Evolutionary conservation across 2,113 vertebrate genomes (phyloP).

Genomic region (Mugil cephalus): DNA sequence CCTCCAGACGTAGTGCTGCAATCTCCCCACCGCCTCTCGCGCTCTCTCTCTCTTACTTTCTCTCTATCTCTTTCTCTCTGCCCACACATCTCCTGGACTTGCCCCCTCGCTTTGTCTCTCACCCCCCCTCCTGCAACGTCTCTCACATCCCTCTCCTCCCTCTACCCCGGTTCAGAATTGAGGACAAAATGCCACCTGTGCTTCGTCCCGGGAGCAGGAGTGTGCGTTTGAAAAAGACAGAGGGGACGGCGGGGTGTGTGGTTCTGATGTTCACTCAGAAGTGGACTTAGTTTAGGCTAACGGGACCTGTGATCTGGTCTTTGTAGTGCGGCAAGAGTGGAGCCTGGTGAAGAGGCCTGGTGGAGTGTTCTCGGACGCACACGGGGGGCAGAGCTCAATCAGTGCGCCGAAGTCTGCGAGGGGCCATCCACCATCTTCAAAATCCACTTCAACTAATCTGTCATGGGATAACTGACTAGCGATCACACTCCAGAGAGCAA

Average conservation of each 20-base stretch:
- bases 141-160: conserved; percentile 27
- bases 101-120: conserved; percentile 24
- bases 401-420: conserved; percentile 61
- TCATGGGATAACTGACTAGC: conserved; percentile 68
- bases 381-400: conserved; percentile 65
- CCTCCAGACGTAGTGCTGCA: conserved; percentile 68
- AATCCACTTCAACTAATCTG: conserved; percentile 63
- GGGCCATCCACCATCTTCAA: conserved; percentile 68
- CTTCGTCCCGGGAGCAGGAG: conserved; percentile 34
- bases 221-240: not conserved
- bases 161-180: conserved; percentile 37
- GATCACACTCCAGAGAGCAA: conserved; percentile 78
- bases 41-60: conserved; percentile 14
- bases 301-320: conserved; percentile 61
- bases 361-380: conserved; percentile 54
- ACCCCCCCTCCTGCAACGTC: conserved; percentile 1
- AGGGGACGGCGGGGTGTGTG: not conserved
- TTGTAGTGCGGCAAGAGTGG: conserved; percentile 50
- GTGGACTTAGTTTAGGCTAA: conserved; percentile 54
- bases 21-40: conserved; percentile 49
- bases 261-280: conserved; percentile 41
- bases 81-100: conserved; percentile 53
- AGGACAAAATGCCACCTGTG: conserved; percentile 60
- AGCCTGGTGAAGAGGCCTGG: conserved; percentile 67
- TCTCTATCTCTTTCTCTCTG: conserved; percentile 46